Percentiles rank a stretch among this genome's conserved stretches.
These are phyloP conservation scores for Aurelia coerulea DNA, from an alignment of 30 jellyfish, hydroid and myxozoan genomes.

Conservation along the genomic window DNA sequence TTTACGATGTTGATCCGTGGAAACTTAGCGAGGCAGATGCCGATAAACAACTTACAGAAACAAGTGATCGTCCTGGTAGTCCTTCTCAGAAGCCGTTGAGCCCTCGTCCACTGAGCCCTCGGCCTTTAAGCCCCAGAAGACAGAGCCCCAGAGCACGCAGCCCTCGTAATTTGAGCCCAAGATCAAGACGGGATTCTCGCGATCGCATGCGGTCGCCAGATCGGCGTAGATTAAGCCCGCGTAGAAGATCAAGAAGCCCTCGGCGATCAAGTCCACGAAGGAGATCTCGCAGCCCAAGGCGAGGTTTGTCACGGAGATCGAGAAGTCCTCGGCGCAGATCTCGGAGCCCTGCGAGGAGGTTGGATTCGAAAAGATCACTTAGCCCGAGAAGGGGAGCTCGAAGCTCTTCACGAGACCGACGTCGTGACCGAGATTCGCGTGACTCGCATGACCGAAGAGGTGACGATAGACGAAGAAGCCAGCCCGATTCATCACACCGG, in stretches of 20 bases:
- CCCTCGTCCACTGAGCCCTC: conserved; percentile 32
- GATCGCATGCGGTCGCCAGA: conserved; percentile 29
- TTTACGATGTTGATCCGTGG: conserved; percentile 32
- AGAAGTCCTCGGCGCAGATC: conserved; percentile 67
- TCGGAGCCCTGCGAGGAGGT: conserved; percentile 39
- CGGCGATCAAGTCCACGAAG: conserved; percentile 19
- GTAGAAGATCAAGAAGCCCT: conserved; percentile 50
- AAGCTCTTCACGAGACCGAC: conserved; percentile 46
- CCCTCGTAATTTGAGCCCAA: not conserved
- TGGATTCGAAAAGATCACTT: conserved; percentile 46
- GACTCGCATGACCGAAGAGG: not conserved
- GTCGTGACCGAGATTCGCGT: conserved; percentile 11
- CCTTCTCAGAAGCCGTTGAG: conserved; percentile 21
- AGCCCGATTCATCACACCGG: not conserved
- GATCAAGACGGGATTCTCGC: not conserved
- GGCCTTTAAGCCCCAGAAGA: conserved; percentile 21
- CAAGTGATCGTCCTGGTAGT: conserved; percentile 3
- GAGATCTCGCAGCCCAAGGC: conserved; percentile 52
- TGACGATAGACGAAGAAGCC: conserved; percentile 32
- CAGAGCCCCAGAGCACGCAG: conserved; percentile 8
- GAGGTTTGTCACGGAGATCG: conserved; percentile 32
- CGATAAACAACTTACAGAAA: not conserved
- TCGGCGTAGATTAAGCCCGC: conserved; percentile 35
- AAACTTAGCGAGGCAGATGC: not conserved
- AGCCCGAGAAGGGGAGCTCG: conserved; percentile 48